phyloP scores from a whole-genome alignment of 2,113 vertebrate genomes.

The Prochilodus magdalenae region DNA sequence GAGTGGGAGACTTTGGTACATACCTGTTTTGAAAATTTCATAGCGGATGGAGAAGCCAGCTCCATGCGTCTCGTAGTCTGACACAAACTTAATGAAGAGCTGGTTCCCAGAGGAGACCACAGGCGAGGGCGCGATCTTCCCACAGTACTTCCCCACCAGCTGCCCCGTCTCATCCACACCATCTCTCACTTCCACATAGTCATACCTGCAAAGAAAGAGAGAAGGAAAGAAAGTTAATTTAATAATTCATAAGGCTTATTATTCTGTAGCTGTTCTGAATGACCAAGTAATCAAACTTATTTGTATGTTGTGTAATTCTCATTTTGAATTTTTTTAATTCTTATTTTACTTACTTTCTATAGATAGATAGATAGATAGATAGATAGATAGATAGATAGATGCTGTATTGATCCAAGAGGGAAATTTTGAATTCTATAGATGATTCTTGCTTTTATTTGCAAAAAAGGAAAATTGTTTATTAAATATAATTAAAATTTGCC shows the following conservation, averaged over 20 bases:
- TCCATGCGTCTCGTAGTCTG: slow-evolving; percentile 97
- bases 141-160: slow-evolving; percentile 94
- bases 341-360: too few relatives aligned
- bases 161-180: slow-evolving; percentile 89
- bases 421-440: too few relatives aligned
- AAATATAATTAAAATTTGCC: too few relatives aligned
- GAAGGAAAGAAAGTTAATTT: not conserved
- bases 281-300: too few relatives aligned
- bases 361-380: too few relatives aligned
- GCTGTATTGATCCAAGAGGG: too few relatives aligned
- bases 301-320: too few relatives aligned
- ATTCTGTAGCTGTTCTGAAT: not conserved
- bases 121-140: slow-evolving; percentile 95
- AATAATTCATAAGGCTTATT: not conserved
- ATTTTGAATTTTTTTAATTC: too few relatives aligned
- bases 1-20: slow-evolving; percentile 58
- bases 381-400: too few relatives aligned
- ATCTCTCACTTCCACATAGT: slow-evolving; percentile 97
- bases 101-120: slow-evolving; percentile 91
- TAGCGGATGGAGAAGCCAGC: slow-evolving; percentile 99
- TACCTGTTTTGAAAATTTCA: slow-evolving; percentile 96
- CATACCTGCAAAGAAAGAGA: slow-evolving; percentile 81
- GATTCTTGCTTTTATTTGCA: too few relatives aligned
- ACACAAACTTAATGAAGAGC: slow-evolving; percentile 97
- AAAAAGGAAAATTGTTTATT: too few relatives aligned